Base-by-base conservation (phyloP, 2,888 invertebrate genomes). In the Lamproptera curius region DNA sequence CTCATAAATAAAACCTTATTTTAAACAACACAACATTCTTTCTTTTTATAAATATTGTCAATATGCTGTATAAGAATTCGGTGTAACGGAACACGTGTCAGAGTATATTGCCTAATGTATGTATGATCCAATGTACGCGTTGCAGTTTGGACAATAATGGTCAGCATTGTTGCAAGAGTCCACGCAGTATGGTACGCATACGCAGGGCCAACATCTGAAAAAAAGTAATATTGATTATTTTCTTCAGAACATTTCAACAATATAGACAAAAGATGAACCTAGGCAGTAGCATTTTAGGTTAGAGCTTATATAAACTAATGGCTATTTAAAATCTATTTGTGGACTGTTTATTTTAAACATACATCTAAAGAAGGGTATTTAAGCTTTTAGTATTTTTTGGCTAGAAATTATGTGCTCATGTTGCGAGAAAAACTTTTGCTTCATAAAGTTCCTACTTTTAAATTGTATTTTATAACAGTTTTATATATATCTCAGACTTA, bases 111-210 rank as follows among this genome's bases (percentile, higher is more conserved):
- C 5, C 28, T 71, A 76, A 44, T 70, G 68, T 46, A 74, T 63
- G 57, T 88, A 89, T 9, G 88, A 83, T 55, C 90, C 91, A 35
- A 91, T 75, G 56, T 80, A 90, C 1, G 89, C 67, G 49, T 79
- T 84, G 57, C 91, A 91, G 58, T 82, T 85, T 0, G 90, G 89
- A 56, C 91, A 91, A 58, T 89, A 90, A 61, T 91, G 91, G 52
- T 89, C 87, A n/a, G 86, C 84, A 54, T 83, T 89, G 58, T 80
- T 83, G 58, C 89, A 90, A 10, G 88, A 84, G 50, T 90, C 81
- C 70, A 88, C 76, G 61, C 89, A 91, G 61, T 91, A 91, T 0
- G 91, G 91, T 11, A 91, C 51, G 37, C 89, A 88, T n/a, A 90
- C 63, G 38, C 89, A 88, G 1, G 89, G 89, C 89, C 90, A 90